phyloP scores from a whole-genome alignment of 2,888 invertebrate species.

The Eupeodes latifasciatus region DNA sequence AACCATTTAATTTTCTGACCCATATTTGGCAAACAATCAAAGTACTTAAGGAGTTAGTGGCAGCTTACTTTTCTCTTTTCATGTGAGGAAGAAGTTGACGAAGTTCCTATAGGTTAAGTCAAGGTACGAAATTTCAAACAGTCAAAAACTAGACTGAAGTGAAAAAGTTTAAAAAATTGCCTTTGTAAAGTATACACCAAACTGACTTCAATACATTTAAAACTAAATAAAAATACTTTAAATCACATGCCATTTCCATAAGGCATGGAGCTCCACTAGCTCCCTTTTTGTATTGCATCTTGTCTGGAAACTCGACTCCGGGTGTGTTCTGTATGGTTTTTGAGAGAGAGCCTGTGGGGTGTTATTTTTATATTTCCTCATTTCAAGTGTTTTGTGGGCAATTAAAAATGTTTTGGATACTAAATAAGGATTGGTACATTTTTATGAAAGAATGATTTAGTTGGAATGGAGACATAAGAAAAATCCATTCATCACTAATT shows the following conservation, averaged over 20 bases:
- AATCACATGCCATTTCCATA: no score
- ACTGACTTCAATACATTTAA: no score
- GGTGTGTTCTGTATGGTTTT: conserved; percentile 42
- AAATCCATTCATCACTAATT: conserved; percentile 49
- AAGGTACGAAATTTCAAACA: no score
- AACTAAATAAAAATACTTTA: no score
- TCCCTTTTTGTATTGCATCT: neutral
- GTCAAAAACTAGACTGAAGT: no score
- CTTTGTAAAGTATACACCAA: no score
- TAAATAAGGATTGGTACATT: conserved; percentile 21
- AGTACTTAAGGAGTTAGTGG: neutral
- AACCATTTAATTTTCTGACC: conserved; percentile 24
- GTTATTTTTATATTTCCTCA: conserved; percentile 30
- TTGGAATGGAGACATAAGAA: conserved; percentile 31
- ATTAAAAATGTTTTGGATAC: conserved; percentile 29
- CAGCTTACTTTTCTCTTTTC: neutral
- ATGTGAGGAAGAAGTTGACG: no score
- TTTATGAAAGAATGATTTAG: conserved; percentile 25
- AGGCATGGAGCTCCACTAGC: neutral
- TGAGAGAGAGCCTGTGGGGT: conserved; percentile 5
- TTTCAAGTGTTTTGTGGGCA: conserved; percentile 56
- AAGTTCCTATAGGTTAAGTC: no score
- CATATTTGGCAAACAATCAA: conserved; percentile 24
- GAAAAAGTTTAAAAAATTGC: no score
- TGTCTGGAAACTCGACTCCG: no score